Conservation (phyloP, 2,113 vertebrate species). For the Melanerpes formicivorus region DNA sequence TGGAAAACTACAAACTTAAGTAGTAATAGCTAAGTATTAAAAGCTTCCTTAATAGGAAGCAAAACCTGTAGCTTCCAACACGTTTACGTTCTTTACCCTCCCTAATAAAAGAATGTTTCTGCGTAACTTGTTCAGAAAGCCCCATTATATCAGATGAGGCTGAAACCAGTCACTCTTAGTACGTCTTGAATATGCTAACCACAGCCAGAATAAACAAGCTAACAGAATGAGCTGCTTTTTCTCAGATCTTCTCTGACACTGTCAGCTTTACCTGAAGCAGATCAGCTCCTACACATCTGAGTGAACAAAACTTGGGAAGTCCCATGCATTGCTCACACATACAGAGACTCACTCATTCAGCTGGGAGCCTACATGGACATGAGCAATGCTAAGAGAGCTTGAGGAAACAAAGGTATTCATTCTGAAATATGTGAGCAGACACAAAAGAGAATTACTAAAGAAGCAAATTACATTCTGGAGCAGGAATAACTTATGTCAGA, state of each 20-base stretch:
- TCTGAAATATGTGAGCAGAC: not conserved
- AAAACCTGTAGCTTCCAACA: fast-evolving
- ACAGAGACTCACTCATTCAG: not conserved
- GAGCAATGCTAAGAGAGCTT: not conserved
- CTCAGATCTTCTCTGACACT: not conserved
- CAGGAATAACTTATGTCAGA: not conserved
- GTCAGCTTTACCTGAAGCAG: not conserved
- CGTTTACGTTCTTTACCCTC: not conserved
- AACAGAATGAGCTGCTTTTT: not conserved
- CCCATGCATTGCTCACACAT: not conserved
- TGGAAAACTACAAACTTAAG: not conserved
- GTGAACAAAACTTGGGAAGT: not conserved
- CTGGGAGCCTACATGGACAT: not conserved
- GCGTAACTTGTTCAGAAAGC: not conserved
- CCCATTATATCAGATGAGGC: not conserved
- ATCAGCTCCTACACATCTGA: not conserved
- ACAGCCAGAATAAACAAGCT: not conserved
- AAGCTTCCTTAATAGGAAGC: not conserved
- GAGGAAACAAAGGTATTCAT: not conserved
- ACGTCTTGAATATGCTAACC: not conserved
- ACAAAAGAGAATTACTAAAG: not conserved
- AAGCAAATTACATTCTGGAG: not conserved
- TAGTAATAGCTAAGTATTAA: not conserved
- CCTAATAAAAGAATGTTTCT: not conserved
- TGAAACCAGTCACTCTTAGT: not conserved